Percentiles rank a stretch among this genome's conserved stretches.
These are phyloP conservation scores for Caenorhabditis macrosperma DNA, from an alignment of 2,888 invertebrate species.

Conservation along the genomic window DNA sequence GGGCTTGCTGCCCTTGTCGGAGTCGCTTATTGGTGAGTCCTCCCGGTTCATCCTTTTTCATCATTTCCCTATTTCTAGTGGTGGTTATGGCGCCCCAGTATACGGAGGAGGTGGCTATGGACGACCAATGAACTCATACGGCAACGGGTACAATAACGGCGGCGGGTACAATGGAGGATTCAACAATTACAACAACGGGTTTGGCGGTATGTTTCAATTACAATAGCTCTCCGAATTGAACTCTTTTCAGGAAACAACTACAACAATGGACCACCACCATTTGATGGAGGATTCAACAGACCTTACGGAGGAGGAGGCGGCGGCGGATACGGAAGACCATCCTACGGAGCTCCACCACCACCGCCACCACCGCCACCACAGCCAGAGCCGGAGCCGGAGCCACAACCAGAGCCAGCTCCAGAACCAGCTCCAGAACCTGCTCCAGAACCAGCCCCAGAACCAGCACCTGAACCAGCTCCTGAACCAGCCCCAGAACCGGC, in stretches of 20 bases:
- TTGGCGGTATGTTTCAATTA: slow-evolving; percentile 18
- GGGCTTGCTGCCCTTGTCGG: slow-evolving; percentile 44
- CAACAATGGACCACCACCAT: slow-evolving; percentile 46
- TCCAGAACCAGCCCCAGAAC: slow-evolving; percentile 51
- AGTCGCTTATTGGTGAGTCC: slow-evolving; percentile 40
- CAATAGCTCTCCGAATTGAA: neutral
- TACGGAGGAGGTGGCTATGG: slow-evolving; percentile 52
- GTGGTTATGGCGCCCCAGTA: slow-evolving; percentile 52
- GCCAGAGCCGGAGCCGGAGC: slow-evolving; percentile 38
- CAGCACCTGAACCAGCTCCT: slow-evolving; percentile 55
- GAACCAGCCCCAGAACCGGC: slow-evolving; percentile 59
- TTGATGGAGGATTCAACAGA: slow-evolving; percentile 37
- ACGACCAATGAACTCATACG: slow-evolving; percentile 40
- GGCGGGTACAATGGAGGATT: slow-evolving; percentile 23
- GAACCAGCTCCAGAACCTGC: slow-evolving; percentile 56
- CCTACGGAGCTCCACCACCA: slow-evolving; percentile 44
- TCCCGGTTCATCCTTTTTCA: neutral
- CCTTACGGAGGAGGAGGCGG: slow-evolving; percentile 48
- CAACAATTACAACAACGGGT: slow-evolving; percentile 40
- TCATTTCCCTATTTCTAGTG: slow-evolving; percentile 10
- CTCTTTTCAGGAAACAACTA: slow-evolving; percentile 35
- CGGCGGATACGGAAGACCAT: slow-evolving; percentile 48
- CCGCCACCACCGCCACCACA: slow-evolving; percentile 52
- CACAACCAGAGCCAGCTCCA: slow-evolving; percentile 43
- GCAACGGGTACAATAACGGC: slow-evolving; percentile 32